Evolutionary conservation across 2,113 vertebrate genomes (phyloP).

Genomic region (Anarhynchus alexandrinus): DNA sequence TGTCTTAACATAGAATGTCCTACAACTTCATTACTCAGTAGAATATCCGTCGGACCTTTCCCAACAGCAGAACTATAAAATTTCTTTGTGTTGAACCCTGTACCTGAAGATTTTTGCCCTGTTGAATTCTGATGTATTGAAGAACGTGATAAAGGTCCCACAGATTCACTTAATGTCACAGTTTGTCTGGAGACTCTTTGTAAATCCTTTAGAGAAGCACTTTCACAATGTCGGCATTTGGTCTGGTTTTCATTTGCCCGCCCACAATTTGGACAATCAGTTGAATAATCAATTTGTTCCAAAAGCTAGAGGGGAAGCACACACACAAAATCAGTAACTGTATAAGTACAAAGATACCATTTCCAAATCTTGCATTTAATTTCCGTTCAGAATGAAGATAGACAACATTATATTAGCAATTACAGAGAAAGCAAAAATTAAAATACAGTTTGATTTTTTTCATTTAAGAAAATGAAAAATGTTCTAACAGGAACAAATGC

Average conservation of each 20-base stretch:
- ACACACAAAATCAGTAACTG: not conserved
- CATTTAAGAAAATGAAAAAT: not conserved
- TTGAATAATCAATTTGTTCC: conserved; percentile 71
- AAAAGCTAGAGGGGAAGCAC: conserved; percentile 64
- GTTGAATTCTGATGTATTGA: conserved; percentile 82
- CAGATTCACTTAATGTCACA: conserved; percentile 63
- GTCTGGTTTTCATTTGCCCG: conserved; percentile 77
- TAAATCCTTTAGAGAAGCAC: conserved; percentile 65
- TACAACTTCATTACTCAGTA: conserved; percentile 72
- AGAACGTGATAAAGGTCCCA: conserved; percentile 77
- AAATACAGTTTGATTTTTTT: not conserved
- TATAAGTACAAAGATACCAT: not conserved
- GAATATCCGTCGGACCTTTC: conserved; percentile 71
- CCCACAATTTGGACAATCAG: conserved; percentile 79
- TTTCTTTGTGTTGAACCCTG: conserved; percentile 76
- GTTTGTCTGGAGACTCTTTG: conserved; percentile 74
- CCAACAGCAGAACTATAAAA: conserved; percentile 79
- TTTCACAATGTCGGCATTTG: conserved; percentile 82
- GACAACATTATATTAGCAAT: not conserved
- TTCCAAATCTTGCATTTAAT: not conserved
- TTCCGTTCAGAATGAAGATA: not conserved
- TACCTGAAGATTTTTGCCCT: conserved; percentile 75
- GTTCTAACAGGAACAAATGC: not conserved
- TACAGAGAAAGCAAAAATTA: not conserved
- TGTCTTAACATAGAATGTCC: conserved; percentile 73